Percentiles rank a stretch among this genome's conserved stretches.
phyloP scores from a whole-genome alignment of 2,888 invertebrate species.

The Drosophila tripunctata region DNA sequence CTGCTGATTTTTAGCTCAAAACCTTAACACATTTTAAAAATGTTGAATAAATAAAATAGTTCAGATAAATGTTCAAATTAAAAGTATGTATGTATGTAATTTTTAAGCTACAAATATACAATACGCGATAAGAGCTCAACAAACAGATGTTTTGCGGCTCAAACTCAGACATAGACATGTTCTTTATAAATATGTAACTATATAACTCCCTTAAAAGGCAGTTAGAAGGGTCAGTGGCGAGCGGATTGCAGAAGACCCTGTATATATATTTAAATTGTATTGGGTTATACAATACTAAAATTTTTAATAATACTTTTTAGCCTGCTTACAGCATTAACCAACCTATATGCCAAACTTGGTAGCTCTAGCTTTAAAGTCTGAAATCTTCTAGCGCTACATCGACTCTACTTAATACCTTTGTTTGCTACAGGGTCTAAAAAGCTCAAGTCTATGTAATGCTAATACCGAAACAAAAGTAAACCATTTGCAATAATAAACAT shows the following conservation, averaged over 20 bases:
- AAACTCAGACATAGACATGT: neutral
- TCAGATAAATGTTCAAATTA: slow-evolving; percentile 20
- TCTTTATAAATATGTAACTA: no score
- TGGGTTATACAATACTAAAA: no score
- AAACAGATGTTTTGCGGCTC: neutral
- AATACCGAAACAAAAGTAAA: slow-evolving; percentile 5
- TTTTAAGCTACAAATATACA: neutral
- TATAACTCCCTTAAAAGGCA: neutral
- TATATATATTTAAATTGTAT: no score
- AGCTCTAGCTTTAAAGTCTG: no score
- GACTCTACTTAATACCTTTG: no score
- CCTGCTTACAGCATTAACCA: no score
- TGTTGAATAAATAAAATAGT: slow-evolving; percentile 27
- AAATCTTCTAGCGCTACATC: no score
- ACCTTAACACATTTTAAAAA: slow-evolving; percentile 15
- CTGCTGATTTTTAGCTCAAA: slow-evolving; percentile 53
- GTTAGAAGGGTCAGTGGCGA: no score
- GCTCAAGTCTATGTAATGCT: neutral
- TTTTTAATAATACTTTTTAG: no score
- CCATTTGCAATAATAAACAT: slow-evolving; percentile 28
- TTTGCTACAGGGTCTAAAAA: no score
- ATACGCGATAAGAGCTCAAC: neutral
- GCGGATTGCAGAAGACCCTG: no score
- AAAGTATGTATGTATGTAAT: slow-evolving; percentile 1
- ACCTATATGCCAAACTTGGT: no score